A percentile compares a stretch with the other conserved stretches of the same genome.
Conservation (phyloP, 1,140 invertebrate genomes). For the Penaeus japonicus region DNA sequence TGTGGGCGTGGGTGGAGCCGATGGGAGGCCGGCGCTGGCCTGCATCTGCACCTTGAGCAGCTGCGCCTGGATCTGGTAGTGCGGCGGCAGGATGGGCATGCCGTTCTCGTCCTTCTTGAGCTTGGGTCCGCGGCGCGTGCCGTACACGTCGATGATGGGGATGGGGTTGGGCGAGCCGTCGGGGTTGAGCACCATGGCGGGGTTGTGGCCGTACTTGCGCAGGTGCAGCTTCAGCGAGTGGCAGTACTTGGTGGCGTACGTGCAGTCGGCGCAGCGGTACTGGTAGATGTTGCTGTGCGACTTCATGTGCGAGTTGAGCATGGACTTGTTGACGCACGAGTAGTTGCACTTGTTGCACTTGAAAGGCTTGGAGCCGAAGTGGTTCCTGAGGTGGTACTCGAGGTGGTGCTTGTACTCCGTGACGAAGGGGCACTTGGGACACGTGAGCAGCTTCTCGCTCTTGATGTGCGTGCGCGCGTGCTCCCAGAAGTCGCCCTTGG, state of each 20-base stretch:
- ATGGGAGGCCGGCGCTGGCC: constrained; percentile 63
- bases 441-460: constrained; percentile 88
- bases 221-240: constrained; percentile 97
- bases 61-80: constrained; percentile 66
- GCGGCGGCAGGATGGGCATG: constrained; percentile 60
- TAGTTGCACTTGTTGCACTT: constrained; percentile 93
- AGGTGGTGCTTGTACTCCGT: constrained; percentile 99
- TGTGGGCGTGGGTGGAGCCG: constrained; percentile 64
- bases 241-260: constrained; percentile 98
- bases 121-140: constrained; percentile 84
- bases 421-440: constrained; percentile 93
- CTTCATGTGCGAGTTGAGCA: constrained; percentile 98
- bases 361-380: constrained; percentile 95
- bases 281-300: constrained; percentile 97
- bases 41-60: constrained; percentile 61
- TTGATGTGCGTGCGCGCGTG: constrained; percentile 93
- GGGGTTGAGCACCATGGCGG: constrained; percentile 83
- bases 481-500: constrained; percentile 92
- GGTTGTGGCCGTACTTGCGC: constrained; percentile 88
- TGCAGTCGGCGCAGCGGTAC: constrained; percentile 92
- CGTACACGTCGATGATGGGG: constrained; percentile 89
- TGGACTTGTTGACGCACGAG: constrained; percentile 97
- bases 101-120: constrained; percentile 63
- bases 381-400: constrained; percentile 96
- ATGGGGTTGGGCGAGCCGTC: constrained; percentile 87